Percentiles rank a stretch among this genome's conserved stretches.
Conservation (phyloP, 2,113 vertebrate species). For the Crotophaga sulcirostris region DNA sequence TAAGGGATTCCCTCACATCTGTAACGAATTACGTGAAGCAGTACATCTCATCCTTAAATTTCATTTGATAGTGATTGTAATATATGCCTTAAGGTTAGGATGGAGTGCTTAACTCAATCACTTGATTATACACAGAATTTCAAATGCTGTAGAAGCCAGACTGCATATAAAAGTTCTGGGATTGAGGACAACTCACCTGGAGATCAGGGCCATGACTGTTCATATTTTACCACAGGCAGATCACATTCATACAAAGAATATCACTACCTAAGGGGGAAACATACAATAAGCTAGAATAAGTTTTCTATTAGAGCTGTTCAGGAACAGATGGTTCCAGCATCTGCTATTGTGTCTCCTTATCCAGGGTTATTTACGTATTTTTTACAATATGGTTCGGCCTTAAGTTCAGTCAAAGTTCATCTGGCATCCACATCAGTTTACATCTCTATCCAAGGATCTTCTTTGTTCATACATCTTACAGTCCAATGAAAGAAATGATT, state of each 20-base stretch:
- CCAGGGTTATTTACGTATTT: constrained; percentile 41
- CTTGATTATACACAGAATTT: constrained; percentile 31
- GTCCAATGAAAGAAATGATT: constrained; percentile 45
- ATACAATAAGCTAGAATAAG: neutral
- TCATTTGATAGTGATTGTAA: constrained; percentile 52
- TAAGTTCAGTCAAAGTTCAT: constrained; percentile 70
- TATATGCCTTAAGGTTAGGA: constrained; percentile 50
- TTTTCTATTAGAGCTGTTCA: constrained; percentile 41
- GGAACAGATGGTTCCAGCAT: constrained; percentile 62
- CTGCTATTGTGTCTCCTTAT: constrained; percentile 36
- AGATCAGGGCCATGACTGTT: neutral
- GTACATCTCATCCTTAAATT: constrained; percentile 55
- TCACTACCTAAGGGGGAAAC: neutral
- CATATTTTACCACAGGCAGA: neutral
- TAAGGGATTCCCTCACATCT: constrained; percentile 64
- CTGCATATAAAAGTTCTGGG: neutral
- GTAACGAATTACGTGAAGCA: constrained; percentile 13
- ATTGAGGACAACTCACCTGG: neutral
- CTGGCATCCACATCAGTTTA: constrained; percentile 25
- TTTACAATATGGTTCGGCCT: neutral
- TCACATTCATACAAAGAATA: neutral
- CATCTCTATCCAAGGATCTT: constrained; percentile 40
- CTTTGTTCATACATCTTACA: constrained; percentile 35
- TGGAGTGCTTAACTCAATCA: constrained; percentile 18
- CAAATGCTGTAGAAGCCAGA: neutral